Evolutionary conservation across 2,797 vertebrate species (phyloP).

Genomic region (Pseudochirops cupreus): DNA sequence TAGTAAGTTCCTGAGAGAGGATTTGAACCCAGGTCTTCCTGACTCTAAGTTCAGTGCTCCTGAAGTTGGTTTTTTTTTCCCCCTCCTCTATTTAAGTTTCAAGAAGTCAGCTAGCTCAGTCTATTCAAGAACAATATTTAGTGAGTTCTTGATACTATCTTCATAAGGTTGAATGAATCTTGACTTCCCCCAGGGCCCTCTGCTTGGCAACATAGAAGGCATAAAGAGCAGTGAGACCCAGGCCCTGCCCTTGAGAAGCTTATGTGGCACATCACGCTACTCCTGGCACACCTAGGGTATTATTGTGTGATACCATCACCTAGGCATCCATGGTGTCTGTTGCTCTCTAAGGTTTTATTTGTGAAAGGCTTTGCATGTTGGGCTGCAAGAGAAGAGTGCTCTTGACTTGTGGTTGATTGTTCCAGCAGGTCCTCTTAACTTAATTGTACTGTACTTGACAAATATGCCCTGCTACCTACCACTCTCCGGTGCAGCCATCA

Average conservation of each 20-base stretch:
- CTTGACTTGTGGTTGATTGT: background rate
- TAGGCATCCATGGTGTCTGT: background rate
- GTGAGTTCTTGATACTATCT: background rate
- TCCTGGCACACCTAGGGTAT: background rate
- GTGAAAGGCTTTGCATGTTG: background rate
- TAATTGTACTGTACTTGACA: background rate
- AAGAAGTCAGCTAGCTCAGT: background rate
- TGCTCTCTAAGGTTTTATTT: background rate
- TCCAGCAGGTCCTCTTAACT: background rate
- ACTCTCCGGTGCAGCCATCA: background rate
- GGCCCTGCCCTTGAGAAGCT: background rate
- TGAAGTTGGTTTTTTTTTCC: background rate
- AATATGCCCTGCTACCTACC: background rate
- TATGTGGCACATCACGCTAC: background rate
- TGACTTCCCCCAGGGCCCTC: background rate
- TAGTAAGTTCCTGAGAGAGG: background rate
- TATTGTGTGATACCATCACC: background rate
- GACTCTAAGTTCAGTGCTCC: background rate
- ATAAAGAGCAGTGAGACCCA: background rate
- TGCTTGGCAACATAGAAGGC: background rate
- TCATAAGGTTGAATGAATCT: background rate
- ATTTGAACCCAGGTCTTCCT: background rate
- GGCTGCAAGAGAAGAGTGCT: background rate
- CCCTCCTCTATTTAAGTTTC: background rate
- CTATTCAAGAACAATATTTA: background rate